Percentiles rank a stretch among this genome's conserved stretches.
Conservation (phyloP, 2,888 invertebrate genomes). For the Noctua pronuba region DNA sequence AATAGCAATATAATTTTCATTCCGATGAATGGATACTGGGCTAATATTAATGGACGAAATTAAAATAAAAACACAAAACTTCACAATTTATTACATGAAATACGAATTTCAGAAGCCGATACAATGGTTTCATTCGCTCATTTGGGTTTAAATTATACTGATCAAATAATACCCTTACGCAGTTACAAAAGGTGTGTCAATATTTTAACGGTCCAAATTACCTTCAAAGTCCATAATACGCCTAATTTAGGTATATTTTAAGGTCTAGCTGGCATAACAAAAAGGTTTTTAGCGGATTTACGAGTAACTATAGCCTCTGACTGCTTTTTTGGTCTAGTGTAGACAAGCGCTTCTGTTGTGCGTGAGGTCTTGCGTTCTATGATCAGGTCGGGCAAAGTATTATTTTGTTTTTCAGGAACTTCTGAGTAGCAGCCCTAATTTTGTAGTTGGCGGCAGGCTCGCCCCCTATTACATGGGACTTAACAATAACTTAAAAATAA, state of each 20-base stretch:
- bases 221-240: slow-evolving; percentile 1
- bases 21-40: background rate
- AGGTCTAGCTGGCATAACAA: background rate
- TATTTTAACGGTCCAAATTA: slow-evolving; percentile 22
- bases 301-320: slow-evolving; percentile 38
- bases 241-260: slow-evolving; percentile 2
- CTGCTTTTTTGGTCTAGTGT: background rate
- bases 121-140: slow-evolving; percentile 13
- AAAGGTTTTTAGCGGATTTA: slow-evolving; percentile 48
- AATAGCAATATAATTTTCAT: background rate
- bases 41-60: background rate
- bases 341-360: background rate
- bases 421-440: too few species aligned
- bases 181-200: slow-evolving; percentile 24
- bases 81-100: slow-evolving; percentile 21
- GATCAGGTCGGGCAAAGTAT: background rate
- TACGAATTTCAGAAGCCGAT: slow-evolving; percentile 10
- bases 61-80: slow-evolving; percentile 15
- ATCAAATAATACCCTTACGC: slow-evolving; percentile 20
- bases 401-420: background rate
- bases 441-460: too few species aligned
- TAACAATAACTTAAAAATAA: too few species aligned
- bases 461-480: too few species aligned
- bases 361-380: background rate
- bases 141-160: slow-evolving; percentile 12